Conservation (phyloP, 2,888 invertebrate genomes). For the Masnerella sp. region DNA sequence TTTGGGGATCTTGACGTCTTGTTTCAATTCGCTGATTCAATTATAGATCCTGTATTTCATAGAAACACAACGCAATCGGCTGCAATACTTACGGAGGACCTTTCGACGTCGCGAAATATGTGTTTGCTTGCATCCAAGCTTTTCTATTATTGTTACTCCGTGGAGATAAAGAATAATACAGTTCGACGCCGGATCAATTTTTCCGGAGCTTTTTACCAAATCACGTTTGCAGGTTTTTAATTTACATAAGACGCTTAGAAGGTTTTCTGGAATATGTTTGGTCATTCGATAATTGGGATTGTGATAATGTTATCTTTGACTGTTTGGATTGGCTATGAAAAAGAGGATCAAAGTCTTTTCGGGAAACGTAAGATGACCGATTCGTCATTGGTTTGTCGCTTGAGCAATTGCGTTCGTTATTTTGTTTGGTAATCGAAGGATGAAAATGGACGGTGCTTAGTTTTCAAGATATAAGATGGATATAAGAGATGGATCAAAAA, state of each 20-base stretch:
- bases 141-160: constrained; percentile 41
- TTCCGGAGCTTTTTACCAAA: constrained; percentile 26
- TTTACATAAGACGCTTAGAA: constrained; percentile 28
- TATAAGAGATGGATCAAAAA: too few relatives aligned
- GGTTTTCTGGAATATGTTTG: background rate
- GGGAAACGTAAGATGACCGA: background rate
- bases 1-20: constrained; percentile 33
- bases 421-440: too few relatives aligned
- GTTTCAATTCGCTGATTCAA: constrained; percentile 50
- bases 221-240: constrained; percentile 22
- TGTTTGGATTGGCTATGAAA: background rate
- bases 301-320: background rate
- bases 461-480: too few relatives aligned
- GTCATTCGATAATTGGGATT: background rate
- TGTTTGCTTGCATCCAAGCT: constrained; percentile 36
- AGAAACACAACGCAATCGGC: constrained; percentile 33
- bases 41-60: constrained; percentile 48
- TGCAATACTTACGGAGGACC: constrained; percentile 29
- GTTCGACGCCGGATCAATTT: constrained; percentile 17
- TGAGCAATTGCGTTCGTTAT: background rate
- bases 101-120: constrained; percentile 21
- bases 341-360: constrained; percentile 8
- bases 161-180: constrained; percentile 32
- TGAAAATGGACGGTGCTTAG: too few relatives aligned
- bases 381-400: constrained; percentile 5